Evolutionary conservation across 2,797 vertebrate species (phyloP).

Genomic region (Centropyge bicolor): DNA sequence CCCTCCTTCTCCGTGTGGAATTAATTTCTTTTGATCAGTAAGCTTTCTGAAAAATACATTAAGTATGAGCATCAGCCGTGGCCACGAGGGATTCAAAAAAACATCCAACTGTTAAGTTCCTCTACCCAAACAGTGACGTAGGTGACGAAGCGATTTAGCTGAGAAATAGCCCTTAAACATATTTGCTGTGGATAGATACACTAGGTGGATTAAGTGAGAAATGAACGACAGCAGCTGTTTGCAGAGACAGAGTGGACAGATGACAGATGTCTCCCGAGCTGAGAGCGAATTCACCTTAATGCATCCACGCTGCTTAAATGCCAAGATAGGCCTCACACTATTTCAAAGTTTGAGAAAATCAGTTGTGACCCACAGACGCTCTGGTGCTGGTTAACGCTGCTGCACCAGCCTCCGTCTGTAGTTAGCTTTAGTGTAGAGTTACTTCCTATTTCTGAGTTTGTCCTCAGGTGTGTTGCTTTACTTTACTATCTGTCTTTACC

Average conservation of each 20-base stretch:
- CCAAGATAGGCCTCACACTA: conserved; percentile 3
- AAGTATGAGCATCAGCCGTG: conserved; percentile 39
- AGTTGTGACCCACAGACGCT: neutral
- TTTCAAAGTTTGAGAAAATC: conserved; percentile 17
- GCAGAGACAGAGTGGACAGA: conserved; percentile 29
- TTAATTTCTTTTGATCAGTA: conserved; percentile 67
- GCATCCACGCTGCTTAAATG: neutral
- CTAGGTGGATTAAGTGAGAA: conserved; percentile 28
- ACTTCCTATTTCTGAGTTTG: too few relatives aligned
- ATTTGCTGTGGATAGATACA: conserved; percentile 24
- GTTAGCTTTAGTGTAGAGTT: too few relatives aligned
- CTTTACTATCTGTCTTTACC: too few relatives aligned
- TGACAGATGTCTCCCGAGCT: conserved; percentile 34
- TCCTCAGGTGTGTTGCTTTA: too few relatives aligned
- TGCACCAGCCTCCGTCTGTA: neutral
- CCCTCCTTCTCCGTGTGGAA: conserved; percentile 44
- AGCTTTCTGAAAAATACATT: conserved; percentile 54
- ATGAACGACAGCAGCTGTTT: conserved; percentile 42
- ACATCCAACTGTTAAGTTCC: conserved; percentile 4
- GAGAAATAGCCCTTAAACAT: conserved; percentile 18
- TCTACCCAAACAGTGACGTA: conserved; percentile 13
- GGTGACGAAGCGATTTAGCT: conserved; percentile 26
- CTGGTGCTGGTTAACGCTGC: neutral
- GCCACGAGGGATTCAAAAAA: conserved; percentile 26
- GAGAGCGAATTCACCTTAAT: conserved; percentile 26